Evolutionary conservation across 2,113 vertebrate species (phyloP).

Genomic region (Passer domesticus): DNA sequence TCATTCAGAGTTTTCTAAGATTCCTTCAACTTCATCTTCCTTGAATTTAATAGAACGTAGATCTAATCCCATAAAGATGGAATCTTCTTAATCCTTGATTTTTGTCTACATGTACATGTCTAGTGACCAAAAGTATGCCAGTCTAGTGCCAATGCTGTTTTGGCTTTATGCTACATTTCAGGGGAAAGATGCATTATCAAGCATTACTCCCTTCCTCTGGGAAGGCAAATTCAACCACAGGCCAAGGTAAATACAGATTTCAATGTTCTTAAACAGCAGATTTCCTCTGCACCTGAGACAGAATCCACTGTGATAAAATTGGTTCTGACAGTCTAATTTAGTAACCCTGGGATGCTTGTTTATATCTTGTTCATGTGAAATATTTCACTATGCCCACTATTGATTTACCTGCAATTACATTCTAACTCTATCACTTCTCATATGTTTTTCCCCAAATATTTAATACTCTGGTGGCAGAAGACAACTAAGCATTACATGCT

Average conservation of each 20-base stretch:
- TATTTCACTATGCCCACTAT: neutral
- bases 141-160: neutral
- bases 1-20: neutral
- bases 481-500: neutral
- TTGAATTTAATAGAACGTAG: neutral
- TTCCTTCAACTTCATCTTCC: neutral
- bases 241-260: neutral
- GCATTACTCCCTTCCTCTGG: neutral
- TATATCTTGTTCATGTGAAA: neutral
- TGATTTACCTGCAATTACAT: slow-evolving; percentile 11
- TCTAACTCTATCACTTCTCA: neutral
- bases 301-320: neutral
- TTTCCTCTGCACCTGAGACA: neutral
- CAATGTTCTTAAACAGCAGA: neutral
- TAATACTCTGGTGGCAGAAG: neutral
- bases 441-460: neutral
- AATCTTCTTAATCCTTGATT: neutral
- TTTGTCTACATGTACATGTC: neutral
- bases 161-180: neutral
- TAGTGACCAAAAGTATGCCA: neutral
- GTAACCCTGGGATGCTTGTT: neutral
- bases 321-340: neutral
- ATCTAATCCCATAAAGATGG: rapidly evolving
- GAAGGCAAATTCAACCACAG: neutral
- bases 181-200: neutral